Evolutionary conservation across 2,888 invertebrate species (phyloP), one percentile per base, ranked within the genome.

Genomic region (Macropis europaea): DNA sequence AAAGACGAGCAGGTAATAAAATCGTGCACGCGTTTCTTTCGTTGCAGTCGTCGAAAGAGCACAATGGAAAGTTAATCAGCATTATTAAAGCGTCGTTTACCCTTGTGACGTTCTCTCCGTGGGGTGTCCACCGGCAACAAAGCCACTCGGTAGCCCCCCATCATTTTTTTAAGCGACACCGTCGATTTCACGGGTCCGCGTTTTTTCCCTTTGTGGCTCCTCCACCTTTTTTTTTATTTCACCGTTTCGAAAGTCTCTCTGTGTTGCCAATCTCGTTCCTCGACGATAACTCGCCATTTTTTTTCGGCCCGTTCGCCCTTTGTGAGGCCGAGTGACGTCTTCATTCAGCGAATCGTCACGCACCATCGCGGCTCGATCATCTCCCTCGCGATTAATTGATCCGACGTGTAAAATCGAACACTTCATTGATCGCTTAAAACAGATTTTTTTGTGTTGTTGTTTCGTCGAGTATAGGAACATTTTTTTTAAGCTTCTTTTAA

Each of bases 61-160:
- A 83, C 82, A 83, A 86, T 84, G 80, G 71, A 67, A 69, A 66
- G 80, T 83, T 86, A 86, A 86, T 86, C 84, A 75, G 79, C 76
- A 81, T 84, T 86, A 83, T 85, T 77, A 77, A 79, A 73, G 75
- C 73, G 76, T 60, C 77, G 76, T 80, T 84, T 82, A 83, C 78
- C 81, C 77, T 45, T 62, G 72, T 69, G 77, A 77, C 76, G 75
- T 59, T 67, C 80, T 61, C 77, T 11, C 83, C 60, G 54, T 76
- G 75, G 86, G 86, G 78, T 59, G 75, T 82, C 83, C 54, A 34
- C 43, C 43, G 11, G 13, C 32, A 50, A 73, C 76, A 77, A 77
- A 76, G 63, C 32, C 47, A 45, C 36, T 43, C 70, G 52, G 76
- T 70, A 68, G 69, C 63, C 34, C 34, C 52, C 30, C 53, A 15